phyloP scores from a whole-genome alignment of 1,140 invertebrate genomes.

The Anoplophora glabripennis region DNA sequence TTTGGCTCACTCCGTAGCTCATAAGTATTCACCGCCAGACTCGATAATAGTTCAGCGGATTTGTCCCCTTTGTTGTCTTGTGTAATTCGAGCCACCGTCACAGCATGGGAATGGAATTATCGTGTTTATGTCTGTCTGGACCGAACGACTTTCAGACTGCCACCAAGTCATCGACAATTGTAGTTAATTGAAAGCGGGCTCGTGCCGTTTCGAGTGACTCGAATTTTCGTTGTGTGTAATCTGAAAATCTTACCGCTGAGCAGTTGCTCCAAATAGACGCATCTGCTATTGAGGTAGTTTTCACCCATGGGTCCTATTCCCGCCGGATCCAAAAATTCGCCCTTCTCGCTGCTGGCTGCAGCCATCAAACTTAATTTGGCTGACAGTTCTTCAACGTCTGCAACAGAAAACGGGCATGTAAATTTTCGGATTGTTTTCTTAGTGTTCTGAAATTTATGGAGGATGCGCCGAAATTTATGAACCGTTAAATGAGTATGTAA shows the following conservation, averaged over 20 bases:
- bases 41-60: too few relatives aligned
- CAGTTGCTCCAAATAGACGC: slow-evolving; percentile 46
- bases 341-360: slow-evolving; percentile 44
- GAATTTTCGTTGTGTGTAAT: slow-evolving; percentile 3
- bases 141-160: background rate
- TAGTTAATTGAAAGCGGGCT: background rate
- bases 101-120: slow-evolving; percentile 1
- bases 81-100: too few relatives aligned
- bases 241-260: slow-evolving; percentile 34
- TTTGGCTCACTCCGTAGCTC: too few relatives aligned
- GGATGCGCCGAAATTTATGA: too few relatives aligned
- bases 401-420: slow-evolving; percentile 27
- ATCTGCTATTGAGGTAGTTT: slow-evolving; percentile 41
- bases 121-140: slow-evolving; percentile 9
- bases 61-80: too few relatives aligned
- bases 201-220: slow-evolving; percentile 20
- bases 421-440: too few relatives aligned
- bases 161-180: too few relatives aligned
- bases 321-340: slow-evolving; percentile 32
- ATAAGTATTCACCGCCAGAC: too few relatives aligned
- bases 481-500: too few relatives aligned
- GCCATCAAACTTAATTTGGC: slow-evolving; percentile 51
- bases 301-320: slow-evolving; percentile 16
- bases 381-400: slow-evolving; percentile 55
- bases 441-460: too few relatives aligned